phyloP scores from a whole-genome alignment of 2,113 vertebrate species.

The Epinephelus lanceolatus region DNA sequence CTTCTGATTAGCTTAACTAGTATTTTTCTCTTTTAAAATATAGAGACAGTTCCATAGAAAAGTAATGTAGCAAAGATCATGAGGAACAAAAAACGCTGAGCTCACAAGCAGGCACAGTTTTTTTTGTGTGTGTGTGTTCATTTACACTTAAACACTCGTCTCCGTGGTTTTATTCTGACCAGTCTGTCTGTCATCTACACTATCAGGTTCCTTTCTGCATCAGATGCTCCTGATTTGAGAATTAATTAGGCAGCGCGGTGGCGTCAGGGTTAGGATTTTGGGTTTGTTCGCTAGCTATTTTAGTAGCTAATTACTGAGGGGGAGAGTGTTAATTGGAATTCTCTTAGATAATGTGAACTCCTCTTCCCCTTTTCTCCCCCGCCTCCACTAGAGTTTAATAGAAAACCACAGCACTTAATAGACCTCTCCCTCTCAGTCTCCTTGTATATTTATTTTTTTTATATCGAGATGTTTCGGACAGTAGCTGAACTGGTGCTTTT shows the following conservation, averaged over 20 bases:
- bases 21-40: constrained; percentile 22
- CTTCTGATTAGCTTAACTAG: background rate
- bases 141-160: constrained; percentile 4
- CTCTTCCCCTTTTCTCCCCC: constrained; percentile 69
- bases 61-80: background rate
- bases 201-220: constrained; percentile 61
- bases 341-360: constrained; percentile 81
- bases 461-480: constrained; percentile 48
- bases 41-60: constrained; percentile 21
- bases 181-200: constrained; percentile 61
- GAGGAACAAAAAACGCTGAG: background rate
- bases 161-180: constrained; percentile 25
- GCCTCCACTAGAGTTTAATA: constrained; percentile 65
- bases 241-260: constrained; percentile 72
- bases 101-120: background rate
- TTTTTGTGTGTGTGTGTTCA: background rate
- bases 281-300: constrained; percentile 90
- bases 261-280: constrained; percentile 83
- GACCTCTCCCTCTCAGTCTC: constrained; percentile 45
- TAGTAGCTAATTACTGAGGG: constrained; percentile 94
- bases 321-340: constrained; percentile 94
- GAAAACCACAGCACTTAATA: constrained; percentile 70
- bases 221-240: constrained; percentile 75
- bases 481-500: constrained; percentile 47
- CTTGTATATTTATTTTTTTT: background rate